These are phyloP conservation scores for Metridium senile DNA, from an alignment of 92 coral and sea anemone genomes.

Conservation along the genomic window DNA sequence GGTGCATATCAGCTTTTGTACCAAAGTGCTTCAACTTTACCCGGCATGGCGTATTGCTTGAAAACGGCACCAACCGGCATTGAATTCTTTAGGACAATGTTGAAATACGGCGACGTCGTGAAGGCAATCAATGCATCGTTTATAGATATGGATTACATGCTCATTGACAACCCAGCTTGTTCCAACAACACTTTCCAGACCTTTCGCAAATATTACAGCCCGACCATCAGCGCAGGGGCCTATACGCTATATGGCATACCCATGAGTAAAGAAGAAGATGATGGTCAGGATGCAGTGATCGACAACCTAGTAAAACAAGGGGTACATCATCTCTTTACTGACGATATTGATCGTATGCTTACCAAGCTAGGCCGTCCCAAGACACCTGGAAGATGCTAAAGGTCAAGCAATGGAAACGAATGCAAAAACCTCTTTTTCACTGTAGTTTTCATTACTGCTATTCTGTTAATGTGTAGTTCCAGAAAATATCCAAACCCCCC, in stretches of 20 bases:
- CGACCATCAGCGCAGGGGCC: conserved; percentile 82
- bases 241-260: conserved; percentile 76
- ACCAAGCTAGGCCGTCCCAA: conserved; percentile 61
- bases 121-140: conserved; percentile 73
- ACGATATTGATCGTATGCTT: conserved; percentile 74
- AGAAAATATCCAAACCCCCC: too few relatives aligned
- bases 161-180: conserved; percentile 61
- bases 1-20: conserved; percentile 22
- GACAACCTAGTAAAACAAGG: conserved; percentile 65
- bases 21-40: conserved; percentile 37
- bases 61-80: conserved; percentile 47
- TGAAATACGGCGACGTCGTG: conserved; percentile 59
- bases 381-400: not conserved
- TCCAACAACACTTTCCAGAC: conserved; percentile 79
- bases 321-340: conserved; percentile 77
- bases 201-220: conserved; percentile 62
- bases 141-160: conserved; percentile 84
- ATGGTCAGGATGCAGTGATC: conserved; percentile 47
- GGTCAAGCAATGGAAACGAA: too few relatives aligned
- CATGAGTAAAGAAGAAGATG: conserved; percentile 32
- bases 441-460: too few relatives aligned
- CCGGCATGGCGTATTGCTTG: conserved; percentile 64
- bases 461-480: too few relatives aligned
- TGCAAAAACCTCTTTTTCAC: too few relatives aligned
- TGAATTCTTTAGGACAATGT: conserved; percentile 58